Percentiles rank a stretch among this genome's conserved stretches.
Conservation (phyloP, 2,797 vertebrate species). For the Catostomus latipinnis region DNA sequence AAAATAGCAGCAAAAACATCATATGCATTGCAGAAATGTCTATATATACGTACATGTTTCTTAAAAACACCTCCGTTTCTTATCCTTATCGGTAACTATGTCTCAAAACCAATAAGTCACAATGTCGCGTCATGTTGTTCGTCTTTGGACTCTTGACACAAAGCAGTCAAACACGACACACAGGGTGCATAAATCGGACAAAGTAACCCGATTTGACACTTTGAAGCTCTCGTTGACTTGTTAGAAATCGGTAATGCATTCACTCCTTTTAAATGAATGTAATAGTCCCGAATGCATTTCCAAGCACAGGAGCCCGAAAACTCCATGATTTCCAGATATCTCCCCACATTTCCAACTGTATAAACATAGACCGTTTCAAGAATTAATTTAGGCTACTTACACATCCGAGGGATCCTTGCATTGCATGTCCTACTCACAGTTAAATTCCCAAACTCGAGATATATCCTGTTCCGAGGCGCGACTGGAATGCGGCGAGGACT, state of each 20-base stretch:
- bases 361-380: not conserved
- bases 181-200: not conserved
- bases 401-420: slow-evolving; percentile 73
- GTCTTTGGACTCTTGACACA: not conserved
- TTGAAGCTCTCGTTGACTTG: not conserved
- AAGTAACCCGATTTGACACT: not conserved
- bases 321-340: not conserved
- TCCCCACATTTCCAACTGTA: not conserved
- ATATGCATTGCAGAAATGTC: slow-evolving; percentile 15
- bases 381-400: slow-evolving; percentile 76
- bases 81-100: slow-evolving; percentile 1
- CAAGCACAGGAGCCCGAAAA: not conserved
- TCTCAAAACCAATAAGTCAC: not conserved
- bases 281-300: not conserved
- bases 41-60: not conserved
- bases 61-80: not conserved
- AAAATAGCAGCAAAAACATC: slow-evolving; percentile 43
- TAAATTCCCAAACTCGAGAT: slow-evolving; percentile 80
- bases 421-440: slow-evolving; percentile 79
- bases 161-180: not conserved
- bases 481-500: slow-evolving; percentile 78
- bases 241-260: not conserved
- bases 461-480: slow-evolving; percentile 71
- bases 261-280: not conserved
- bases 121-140: not conserved